A percentile compares a stretch with the other conserved stretches of the same genome.
Conservation (phyloP, 64 coral and sea anemone genomes). For the Dendrophyllia cribrosa region DNA sequence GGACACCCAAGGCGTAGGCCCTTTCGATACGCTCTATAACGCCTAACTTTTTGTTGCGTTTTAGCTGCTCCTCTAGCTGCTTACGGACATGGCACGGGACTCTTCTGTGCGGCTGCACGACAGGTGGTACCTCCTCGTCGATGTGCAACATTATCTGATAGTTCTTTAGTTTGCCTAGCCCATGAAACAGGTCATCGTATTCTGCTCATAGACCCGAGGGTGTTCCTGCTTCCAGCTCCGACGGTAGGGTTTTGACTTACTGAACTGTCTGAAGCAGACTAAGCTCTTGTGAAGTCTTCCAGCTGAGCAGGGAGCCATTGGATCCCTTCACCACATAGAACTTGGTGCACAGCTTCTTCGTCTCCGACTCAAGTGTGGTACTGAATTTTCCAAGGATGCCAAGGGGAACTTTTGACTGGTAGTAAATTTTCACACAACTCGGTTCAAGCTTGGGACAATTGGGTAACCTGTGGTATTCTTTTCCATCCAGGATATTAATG, state of each 20-base stretch:
- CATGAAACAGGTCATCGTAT: slow-evolving; percentile 27
- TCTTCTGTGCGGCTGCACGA: slow-evolving; percentile 41
- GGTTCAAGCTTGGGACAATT: slow-evolving; percentile 1
- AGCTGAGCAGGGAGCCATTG: slow-evolving; percentile 51
- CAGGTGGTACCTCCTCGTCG: slow-evolving; percentile 36
- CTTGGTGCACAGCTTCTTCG: neutral
- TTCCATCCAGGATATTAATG: slow-evolving; percentile 46
- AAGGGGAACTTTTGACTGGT: slow-evolving; percentile 44
- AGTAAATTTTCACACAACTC: slow-evolving; percentile 21
- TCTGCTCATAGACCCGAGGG: neutral
- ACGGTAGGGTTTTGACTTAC: no score
- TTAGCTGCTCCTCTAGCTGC: slow-evolving; percentile 57
- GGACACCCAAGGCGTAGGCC: slow-evolving; percentile 56
- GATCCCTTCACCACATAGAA: slow-evolving; percentile 55
- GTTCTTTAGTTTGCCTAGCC: slow-evolving; percentile 52
- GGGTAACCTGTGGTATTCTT: slow-evolving; percentile 39
- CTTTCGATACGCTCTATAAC: slow-evolving; percentile 36
- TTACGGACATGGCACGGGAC: slow-evolving; percentile 56
- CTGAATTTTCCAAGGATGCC: slow-evolving; percentile 55
- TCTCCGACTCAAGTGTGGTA: neutral
- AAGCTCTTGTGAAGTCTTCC: no score
- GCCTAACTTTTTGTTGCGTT: slow-evolving; percentile 13
- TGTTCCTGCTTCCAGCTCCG: no score
- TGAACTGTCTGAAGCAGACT: no score
- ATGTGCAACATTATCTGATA: slow-evolving; percentile 46